Percentiles rank a stretch among this genome's conserved stretches.
Evolutionary conservation across 2,888 invertebrate genomes (phyloP).

Genomic region (Synergus itoensis): DNA sequence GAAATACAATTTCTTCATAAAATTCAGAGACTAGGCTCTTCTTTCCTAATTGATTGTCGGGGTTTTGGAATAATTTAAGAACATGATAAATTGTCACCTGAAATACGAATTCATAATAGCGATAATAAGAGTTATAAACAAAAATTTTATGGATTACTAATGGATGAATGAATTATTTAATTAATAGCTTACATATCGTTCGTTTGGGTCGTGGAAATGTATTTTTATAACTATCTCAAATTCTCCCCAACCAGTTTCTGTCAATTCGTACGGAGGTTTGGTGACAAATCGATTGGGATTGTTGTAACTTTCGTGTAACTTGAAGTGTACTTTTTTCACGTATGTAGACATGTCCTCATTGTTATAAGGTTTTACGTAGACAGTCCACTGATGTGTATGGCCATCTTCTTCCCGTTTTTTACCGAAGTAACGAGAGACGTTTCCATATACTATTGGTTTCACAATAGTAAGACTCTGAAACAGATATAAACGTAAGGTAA

Average conservation of each 20-base stretch:
- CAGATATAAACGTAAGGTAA: too few relatives aligned
- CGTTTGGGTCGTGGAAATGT: slow-evolving; percentile 97
- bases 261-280: slow-evolving; percentile 97
- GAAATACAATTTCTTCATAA: slow-evolving; percentile 97
- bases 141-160: background rate
- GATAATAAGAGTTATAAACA: background rate
- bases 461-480: slow-evolving; percentile 90
- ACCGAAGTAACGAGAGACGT: slow-evolving; percentile 96
- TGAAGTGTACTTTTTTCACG: slow-evolving; percentile 97
- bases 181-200: slow-evolving; percentile 87
- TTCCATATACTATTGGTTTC: slow-evolving; percentile 98
- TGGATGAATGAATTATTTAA: background rate
- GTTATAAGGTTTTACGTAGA: slow-evolving; percentile 95
- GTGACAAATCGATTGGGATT: slow-evolving; percentile 96
- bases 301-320: slow-evolving; percentile 97
- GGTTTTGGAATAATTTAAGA: slow-evolving; percentile 92
- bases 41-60: slow-evolving; percentile 79
- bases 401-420: slow-evolving; percentile 98
- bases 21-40: slow-evolving; percentile 93
- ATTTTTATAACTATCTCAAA: slow-evolving; percentile 99
- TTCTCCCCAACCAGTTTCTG: slow-evolving; percentile 99
- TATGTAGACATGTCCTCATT: slow-evolving; percentile 97
- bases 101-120: slow-evolving; percentile 65
- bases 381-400: slow-evolving; percentile 99
- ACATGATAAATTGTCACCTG: slow-evolving; percentile 97